Conservation (phyloP, 2,888 invertebrate species). For the Noctua fimbriata region DNA sequence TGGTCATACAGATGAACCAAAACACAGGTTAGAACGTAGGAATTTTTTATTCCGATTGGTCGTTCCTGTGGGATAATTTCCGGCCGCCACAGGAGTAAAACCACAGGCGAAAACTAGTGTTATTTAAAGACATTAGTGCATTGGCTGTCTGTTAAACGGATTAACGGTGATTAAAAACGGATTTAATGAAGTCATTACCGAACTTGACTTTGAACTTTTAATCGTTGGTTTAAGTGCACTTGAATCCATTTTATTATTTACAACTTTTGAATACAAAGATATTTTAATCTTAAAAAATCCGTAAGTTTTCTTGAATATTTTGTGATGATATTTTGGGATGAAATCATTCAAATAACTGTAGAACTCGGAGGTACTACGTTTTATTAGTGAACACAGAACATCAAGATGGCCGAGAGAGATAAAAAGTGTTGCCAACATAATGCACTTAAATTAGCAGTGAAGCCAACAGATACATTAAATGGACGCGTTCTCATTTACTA, state of each 20-base stretch:
- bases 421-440: no score
- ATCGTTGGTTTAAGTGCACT: constrained; percentile 23
- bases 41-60: not conserved
- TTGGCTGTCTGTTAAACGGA: constrained; percentile 29
- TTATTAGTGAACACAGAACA: no score
- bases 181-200: not conserved
- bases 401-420: no score
- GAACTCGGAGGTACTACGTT: no score
- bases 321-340: no score
- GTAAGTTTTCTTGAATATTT: not conserved
- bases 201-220: constrained; percentile 39
- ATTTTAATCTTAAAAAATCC: not conserved
- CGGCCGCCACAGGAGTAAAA: not conserved
- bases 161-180: constrained; percentile 17
- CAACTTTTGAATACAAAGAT: not conserved
- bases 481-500: no score
- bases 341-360: no score
- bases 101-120: not conserved
- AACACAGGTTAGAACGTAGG: not conserved
- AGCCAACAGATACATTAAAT: no score
- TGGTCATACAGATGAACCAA: not conserved
- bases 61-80: not conserved
- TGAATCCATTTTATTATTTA: not conserved
- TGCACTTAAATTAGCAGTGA: no score
- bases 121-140: not conserved